phyloP scores from a whole-genome alignment of 2,113 vertebrate genomes.

The Formicarius rufipectus region DNA sequence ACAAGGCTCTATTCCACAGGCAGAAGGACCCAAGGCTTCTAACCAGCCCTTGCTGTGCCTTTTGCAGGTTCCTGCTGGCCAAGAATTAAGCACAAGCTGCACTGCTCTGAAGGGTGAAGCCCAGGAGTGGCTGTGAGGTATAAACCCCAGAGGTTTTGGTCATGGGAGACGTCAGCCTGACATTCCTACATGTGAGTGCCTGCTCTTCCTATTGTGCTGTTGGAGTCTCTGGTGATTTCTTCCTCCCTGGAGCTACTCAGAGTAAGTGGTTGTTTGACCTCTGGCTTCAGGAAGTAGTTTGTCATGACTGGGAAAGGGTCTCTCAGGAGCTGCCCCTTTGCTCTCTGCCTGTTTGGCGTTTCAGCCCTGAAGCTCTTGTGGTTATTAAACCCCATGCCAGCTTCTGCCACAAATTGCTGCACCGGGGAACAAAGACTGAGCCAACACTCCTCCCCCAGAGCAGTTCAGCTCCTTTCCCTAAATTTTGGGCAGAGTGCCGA shows the following conservation, averaged over 20 bases:
- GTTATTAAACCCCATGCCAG: neutral
- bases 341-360: neutral
- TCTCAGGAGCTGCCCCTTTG: neutral
- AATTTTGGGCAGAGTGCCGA: rapidly evolving
- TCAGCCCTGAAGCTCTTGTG: rapidly evolving
- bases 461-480: rapidly evolving
- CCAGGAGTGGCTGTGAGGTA: too few species aligned
- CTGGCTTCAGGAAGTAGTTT: neutral
- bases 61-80: neutral
- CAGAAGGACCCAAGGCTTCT: neutral
- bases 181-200: rapidly evolving
- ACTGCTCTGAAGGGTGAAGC: neutral
- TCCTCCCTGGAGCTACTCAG: neutral
- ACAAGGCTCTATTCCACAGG: rapidly evolving
- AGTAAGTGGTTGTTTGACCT: rapidly evolving
- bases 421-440: rapidly evolving
- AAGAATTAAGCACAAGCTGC: rapidly evolving
- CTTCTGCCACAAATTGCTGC: neutral
- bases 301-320: neutral
- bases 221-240: neutral
- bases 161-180: neutral
- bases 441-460: neutral
- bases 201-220: rapidly evolving
- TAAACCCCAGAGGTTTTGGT: rapidly evolving
- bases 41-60: neutral